Evolutionary conservation across 2,797 vertebrate species (phyloP).

Genomic region (Paguma larvata): DNA sequence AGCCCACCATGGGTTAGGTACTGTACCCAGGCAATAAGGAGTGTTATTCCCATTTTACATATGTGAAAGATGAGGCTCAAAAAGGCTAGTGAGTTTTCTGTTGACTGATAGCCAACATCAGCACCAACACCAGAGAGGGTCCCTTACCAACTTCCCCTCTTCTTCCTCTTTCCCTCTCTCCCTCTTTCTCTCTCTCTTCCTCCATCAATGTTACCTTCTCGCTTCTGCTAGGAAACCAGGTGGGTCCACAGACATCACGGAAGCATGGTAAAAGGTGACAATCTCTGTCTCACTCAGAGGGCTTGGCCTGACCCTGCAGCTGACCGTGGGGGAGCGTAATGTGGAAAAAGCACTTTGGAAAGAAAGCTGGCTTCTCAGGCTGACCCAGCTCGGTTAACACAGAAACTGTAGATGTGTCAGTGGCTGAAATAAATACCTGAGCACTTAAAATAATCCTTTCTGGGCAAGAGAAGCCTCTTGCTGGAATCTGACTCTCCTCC

Average conservation of each 20-base stretch:
- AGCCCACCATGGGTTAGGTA: background rate
- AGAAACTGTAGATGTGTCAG: background rate
- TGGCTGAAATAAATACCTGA: background rate
- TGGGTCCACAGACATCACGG: background rate
- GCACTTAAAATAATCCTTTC: constrained; percentile 7
- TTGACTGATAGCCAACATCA: background rate
- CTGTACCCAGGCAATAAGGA: background rate
- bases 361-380: background rate
- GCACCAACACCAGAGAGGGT: background rate
- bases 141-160: too few species aligned
- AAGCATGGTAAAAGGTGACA: background rate
- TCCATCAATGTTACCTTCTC: background rate
- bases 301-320: background rate
- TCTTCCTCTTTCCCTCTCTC: background rate
- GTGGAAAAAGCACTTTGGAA: background rate
- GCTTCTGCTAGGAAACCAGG: background rate
- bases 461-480: constrained; percentile 4
- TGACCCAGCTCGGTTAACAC: background rate
- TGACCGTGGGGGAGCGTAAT: background rate
- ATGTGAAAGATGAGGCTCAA: background rate
- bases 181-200: too few species aligned
- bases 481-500: background rate
- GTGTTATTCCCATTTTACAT: background rate
- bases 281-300: background rate
- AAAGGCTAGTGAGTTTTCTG: background rate